These are phyloP conservation scores for Hyphantria cunea DNA, from an alignment of 1,140 invertebrate species.

Conservation along the genomic window DNA sequence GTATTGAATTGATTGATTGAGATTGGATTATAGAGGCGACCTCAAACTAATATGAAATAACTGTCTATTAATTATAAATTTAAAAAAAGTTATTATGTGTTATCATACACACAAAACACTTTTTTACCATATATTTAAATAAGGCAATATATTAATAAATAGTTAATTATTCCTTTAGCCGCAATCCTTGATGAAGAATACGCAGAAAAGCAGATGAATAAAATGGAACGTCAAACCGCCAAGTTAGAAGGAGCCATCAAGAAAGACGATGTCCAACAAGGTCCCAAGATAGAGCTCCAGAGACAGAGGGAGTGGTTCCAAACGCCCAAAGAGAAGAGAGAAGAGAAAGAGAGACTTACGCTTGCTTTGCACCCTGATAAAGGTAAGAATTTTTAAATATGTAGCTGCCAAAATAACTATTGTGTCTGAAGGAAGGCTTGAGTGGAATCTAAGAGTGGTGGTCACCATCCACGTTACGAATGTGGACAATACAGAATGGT, in stretches of 20 bases:
- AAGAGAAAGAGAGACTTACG: constrained; percentile 87
- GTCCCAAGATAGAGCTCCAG: constrained; percentile 65
- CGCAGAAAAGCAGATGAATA: constrained; percentile 91
- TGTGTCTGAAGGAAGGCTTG: too few species aligned
- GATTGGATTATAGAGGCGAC: too few species aligned
- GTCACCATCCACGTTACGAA: too few species aligned
- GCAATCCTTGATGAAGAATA: constrained; percentile 92
- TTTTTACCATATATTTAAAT: too few species aligned
- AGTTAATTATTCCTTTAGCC: constrained; percentile 59
- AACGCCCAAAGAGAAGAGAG: constrained; percentile 89
- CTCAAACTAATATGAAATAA: too few species aligned
- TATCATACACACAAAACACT: too few species aligned
- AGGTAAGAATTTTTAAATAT: constrained; percentile 41
- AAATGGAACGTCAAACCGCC: constrained; percentile 92
- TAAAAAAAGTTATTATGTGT: too few species aligned
- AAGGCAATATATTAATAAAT: neutral
- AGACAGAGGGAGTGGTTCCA: constrained; percentile 93
- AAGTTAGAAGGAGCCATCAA: constrained; percentile 90
- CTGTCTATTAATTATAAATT: too few species aligned
- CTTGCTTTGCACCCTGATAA: constrained; percentile 60
- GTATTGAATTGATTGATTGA: too few species aligned
- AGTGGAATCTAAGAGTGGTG: too few species aligned
- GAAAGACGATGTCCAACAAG: constrained; percentile 48
- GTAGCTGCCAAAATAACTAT: too few species aligned
- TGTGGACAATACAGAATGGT: too few species aligned